Evolutionary conservation across 2,888 invertebrate species (phyloP).

Genomic region (Agonopterix alstromeriana): DNA sequence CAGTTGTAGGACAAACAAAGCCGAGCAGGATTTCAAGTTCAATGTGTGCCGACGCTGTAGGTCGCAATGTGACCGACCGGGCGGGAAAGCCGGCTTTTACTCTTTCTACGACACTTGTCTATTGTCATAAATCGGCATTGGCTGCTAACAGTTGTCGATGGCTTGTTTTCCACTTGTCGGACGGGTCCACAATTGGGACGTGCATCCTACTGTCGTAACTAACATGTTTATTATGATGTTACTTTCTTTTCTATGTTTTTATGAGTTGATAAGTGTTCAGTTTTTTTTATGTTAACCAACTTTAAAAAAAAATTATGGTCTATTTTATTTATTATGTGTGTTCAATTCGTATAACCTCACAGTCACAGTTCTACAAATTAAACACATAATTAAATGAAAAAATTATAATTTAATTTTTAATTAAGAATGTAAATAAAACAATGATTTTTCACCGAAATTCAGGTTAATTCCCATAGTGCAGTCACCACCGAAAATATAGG

Average conservation of each 20-base stretch:
- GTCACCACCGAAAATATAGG: too few relatives aligned
- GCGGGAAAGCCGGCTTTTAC: conserved; percentile 65
- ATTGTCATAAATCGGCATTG: conserved; percentile 29
- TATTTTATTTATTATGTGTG: too few relatives aligned
- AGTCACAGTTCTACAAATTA: too few relatives aligned
- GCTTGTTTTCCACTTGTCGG: conserved; percentile 20
- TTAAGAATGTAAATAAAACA: too few relatives aligned
- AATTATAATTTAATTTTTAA: too few relatives aligned
- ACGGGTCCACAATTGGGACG: conserved; percentile 15
- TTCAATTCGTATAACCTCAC: too few relatives aligned
- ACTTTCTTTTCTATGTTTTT: neutral
- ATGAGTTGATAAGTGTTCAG: too few relatives aligned
- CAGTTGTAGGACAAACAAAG: conserved; percentile 23
- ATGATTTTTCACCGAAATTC: too few relatives aligned
- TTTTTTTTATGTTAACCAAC: too few relatives aligned
- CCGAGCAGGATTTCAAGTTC: conserved; percentile 58
- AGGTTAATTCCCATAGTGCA: too few relatives aligned
- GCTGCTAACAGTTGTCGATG: conserved; percentile 14
- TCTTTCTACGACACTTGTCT: conserved; percentile 35
- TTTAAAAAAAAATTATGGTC: too few relatives aligned
- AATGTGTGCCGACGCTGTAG: conserved; percentile 64
- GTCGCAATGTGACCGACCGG: conserved; percentile 48
- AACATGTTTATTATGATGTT: conserved; percentile 3
- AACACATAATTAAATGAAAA: too few relatives aligned
- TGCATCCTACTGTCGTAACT: conserved; percentile 10